phyloP scores from a whole-genome alignment of 2,113 vertebrate genomes.

The Glareola pratincola region DNA sequence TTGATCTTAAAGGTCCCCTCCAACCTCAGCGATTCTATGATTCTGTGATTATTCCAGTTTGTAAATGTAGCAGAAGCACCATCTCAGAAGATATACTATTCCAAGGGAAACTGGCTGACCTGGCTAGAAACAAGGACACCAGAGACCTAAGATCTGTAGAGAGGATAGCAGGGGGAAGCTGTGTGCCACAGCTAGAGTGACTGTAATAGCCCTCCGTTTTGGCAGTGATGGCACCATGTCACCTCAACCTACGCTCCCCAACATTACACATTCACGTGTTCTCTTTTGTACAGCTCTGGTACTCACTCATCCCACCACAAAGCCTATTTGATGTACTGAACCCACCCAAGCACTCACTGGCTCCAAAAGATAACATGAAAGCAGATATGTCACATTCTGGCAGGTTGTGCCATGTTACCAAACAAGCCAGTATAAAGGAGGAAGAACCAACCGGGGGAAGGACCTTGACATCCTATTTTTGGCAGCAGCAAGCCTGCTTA shows the following conservation, averaged over 20 bases:
- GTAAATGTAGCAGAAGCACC: neutral
- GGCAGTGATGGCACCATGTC: neutral
- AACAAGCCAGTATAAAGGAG: neutral
- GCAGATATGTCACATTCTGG: neutral
- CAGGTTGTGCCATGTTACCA: neutral
- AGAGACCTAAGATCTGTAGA: neutral
- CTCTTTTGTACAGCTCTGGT: neutral
- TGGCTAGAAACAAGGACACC: neutral
- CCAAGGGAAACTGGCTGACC: neutral
- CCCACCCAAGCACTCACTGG: neutral
- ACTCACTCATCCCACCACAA: neutral
- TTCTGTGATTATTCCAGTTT: neutral
- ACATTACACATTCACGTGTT: rapidly evolving
- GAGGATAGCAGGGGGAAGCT: neutral
- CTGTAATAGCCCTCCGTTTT: neutral
- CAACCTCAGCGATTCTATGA: no score
- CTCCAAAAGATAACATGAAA: neutral
- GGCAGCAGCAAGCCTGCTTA: neutral
- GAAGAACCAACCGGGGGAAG: neutral
- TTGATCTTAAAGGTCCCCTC: no score
- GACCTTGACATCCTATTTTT: neutral
- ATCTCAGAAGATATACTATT: neutral
- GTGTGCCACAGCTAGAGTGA: neutral
- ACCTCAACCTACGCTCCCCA: neutral
- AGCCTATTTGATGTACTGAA: neutral